phyloP scores from a whole-genome alignment of 2,113 vertebrate genomes.

The Verasper variegatus region DNA sequence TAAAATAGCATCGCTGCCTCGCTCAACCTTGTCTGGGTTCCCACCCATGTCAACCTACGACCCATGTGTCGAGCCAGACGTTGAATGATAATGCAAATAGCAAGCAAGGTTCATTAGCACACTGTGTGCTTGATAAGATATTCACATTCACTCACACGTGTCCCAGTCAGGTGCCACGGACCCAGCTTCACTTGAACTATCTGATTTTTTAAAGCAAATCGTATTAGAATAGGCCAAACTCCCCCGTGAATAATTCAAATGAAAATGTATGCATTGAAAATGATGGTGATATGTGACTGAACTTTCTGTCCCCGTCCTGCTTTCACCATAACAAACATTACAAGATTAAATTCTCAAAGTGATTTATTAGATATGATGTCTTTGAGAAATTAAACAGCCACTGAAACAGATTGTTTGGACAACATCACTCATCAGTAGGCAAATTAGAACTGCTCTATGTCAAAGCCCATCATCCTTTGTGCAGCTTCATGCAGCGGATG shows the following conservation, averaged over 20 bases:
- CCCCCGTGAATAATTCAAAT: not conserved
- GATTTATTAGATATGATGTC: no score
- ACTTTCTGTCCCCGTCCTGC: no score
- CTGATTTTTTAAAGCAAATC: conserved; percentile 5
- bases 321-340: no score
- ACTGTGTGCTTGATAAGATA: conserved; percentile 56
- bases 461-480: not conserved
- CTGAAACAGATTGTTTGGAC: no score
- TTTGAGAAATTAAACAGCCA: no score
- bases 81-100: conserved; percentile 61
- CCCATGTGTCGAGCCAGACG: conserved; percentile 29
- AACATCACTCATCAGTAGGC: not conserved
- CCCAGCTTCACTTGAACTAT: conserved; percentile 22
- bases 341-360: no score
- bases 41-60: conserved; percentile 63
- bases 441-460: not conserved
- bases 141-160: conserved; percentile 25
- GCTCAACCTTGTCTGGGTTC: conserved; percentile 53
- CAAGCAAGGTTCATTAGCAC: conserved; percentile 17
- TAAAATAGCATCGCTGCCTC: conserved; percentile 59
- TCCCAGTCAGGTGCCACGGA: not conserved
- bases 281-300: no score
- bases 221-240: no score
- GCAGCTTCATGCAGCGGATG: no score
- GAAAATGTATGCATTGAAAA: not conserved